phyloP scores from a whole-genome alignment of 2,888 invertebrate species.

The Acleris literana region DNA sequence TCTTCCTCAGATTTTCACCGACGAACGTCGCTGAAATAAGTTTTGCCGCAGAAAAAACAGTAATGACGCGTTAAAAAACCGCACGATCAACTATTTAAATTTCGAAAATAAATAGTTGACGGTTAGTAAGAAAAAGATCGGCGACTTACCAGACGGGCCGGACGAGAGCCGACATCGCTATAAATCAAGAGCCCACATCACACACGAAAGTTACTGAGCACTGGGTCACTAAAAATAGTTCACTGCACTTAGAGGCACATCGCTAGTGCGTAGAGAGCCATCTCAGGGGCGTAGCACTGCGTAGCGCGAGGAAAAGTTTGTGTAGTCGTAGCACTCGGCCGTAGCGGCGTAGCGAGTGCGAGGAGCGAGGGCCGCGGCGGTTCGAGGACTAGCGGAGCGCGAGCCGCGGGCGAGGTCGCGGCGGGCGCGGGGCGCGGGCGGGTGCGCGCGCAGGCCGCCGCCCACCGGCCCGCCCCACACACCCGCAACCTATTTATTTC shows the following conservation, averaged over 20 bases:
- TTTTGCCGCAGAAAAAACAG: slow-evolving; percentile 46
- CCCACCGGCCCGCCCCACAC: slow-evolving; percentile 80
- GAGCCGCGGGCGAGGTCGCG: slow-evolving; percentile 43
- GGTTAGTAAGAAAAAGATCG: slow-evolving; percentile 42
- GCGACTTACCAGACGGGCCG: slow-evolving; percentile 82
- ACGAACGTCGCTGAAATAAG: slow-evolving; percentile 76
- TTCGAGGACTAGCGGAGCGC: slow-evolving; percentile 39
- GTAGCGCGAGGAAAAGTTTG: slow-evolving; percentile 69
- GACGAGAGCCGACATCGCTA: slow-evolving; percentile 84
- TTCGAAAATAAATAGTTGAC: slow-evolving; percentile 56
- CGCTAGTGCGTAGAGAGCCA: slow-evolving; percentile 48
- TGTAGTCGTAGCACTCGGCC: slow-evolving; percentile 71
- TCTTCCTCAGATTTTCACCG: slow-evolving; percentile 68
- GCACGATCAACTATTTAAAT: slow-evolving; percentile 53
- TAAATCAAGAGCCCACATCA: slow-evolving; percentile 74
- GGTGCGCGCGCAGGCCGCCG: slow-evolving; percentile 73
- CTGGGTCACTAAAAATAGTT: slow-evolving; percentile 56
- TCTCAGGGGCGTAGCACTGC: slow-evolving; percentile 54
- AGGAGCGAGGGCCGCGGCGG: slow-evolving; percentile 48
- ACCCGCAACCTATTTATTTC: slow-evolving; percentile 84
- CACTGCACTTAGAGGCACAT: slow-evolving; percentile 68
- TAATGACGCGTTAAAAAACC: slow-evolving; percentile 44
- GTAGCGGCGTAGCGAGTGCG: slow-evolving; percentile 52
- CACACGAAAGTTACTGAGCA: slow-evolving; percentile 68
- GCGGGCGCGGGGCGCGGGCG: slow-evolving; percentile 43